Evolutionary conservation across 2,888 invertebrate genomes (phyloP), one percentile per base, ranked within the genome.

Genomic region (Agonopterix heracliana): DNA sequence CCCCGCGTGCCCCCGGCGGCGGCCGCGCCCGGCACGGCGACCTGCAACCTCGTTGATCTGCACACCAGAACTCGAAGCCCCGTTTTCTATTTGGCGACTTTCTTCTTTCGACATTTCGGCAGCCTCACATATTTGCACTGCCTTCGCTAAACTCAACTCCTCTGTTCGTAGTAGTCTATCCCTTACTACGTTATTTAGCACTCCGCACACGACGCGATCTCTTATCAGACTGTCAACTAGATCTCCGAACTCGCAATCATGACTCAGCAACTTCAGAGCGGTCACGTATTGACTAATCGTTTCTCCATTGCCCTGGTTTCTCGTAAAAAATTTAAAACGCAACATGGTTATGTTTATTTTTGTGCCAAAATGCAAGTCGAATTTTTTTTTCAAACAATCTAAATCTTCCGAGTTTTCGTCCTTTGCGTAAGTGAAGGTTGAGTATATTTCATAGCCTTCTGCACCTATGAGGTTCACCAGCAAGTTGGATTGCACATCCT

Each of bases 151-250:
- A 9, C 40, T 45, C 13, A 48, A 36, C 3, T 49, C 55, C 1
- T 55, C 53, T 12, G 36, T 42, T 9, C 53, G 43, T 10, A 53
- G 41, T 38, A 55, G n/a, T 9, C 55, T 45, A 12, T 50, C 50
- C 3, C 50, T 17, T 3, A 52, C 47, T 4, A 38, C 40, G 10
- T 12, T 35, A 5, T 42, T 34, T 3, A 9, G 3, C 3, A 54
- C 44, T 1, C 54, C 54, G 14, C 53, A 51, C 9, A 51, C 50
- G 11, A 45, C 36, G 4, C 13, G 12, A 36, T 45, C 45, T 9
- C 10, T 12, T 2, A 45, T 13, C 9, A 45, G 9, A 5, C 10
- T 14, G 14, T 45, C 45, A 5, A 35, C 13, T 14, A 45, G 11
- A 1, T 8, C 14, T 2, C 1, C 35, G n/a, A 45, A 45, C 9